A percentile compares a stretch with the other conserved stretches of the same genome.
Conservation (phyloP, 1,140 invertebrate species). For the Oreohelix idahoensis region DNA sequence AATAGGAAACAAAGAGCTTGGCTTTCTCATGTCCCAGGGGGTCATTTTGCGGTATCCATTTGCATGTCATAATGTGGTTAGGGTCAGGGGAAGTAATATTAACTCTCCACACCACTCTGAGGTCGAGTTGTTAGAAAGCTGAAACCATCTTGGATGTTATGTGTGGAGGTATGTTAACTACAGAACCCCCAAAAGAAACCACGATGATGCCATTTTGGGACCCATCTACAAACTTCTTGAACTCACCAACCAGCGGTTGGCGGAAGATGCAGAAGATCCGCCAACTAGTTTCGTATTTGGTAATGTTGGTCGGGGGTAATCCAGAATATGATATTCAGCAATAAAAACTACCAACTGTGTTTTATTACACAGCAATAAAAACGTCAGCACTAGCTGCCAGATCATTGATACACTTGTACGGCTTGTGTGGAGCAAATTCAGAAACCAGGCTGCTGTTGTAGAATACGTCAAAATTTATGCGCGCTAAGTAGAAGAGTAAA, state of each 20-base stretch:
- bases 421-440: slow-evolving; percentile 33
- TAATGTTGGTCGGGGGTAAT: slow-evolving; percentile 47
- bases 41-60: slow-evolving; percentile 47
- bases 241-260: slow-evolving; percentile 27
- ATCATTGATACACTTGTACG: slow-evolving; percentile 8
- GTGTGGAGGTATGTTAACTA: slow-evolving; percentile 29
- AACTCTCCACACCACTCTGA: slow-evolving; percentile 31
- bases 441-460: background rate
- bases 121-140: slow-evolving; percentile 21
- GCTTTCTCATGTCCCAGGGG: slow-evolving; percentile 40
- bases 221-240: slow-evolving; percentile 38
- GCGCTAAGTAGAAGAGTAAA: background rate
- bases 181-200: slow-evolving; percentile 48
- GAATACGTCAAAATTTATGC: background rate
- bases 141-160: slow-evolving; percentile 39
- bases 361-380: too few relatives aligned
- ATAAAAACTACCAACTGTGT: too few relatives aligned
- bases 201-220: slow-evolving; percentile 43
- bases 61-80: slow-evolving; percentile 23
- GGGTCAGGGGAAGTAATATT: slow-evolving; percentile 25
- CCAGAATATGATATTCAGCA: slow-evolving; percentile 45
- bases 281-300: slow-evolving; percentile 54
- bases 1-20: slow-evolving; percentile 57
- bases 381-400: slow-evolving; percentile 10
- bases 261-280: slow-evolving; percentile 39